A percentile compares a stretch with the other conserved stretches of the same genome.
Conservation (phyloP, 2,113 vertebrate species). For the Takifugu flavidus region DNA sequence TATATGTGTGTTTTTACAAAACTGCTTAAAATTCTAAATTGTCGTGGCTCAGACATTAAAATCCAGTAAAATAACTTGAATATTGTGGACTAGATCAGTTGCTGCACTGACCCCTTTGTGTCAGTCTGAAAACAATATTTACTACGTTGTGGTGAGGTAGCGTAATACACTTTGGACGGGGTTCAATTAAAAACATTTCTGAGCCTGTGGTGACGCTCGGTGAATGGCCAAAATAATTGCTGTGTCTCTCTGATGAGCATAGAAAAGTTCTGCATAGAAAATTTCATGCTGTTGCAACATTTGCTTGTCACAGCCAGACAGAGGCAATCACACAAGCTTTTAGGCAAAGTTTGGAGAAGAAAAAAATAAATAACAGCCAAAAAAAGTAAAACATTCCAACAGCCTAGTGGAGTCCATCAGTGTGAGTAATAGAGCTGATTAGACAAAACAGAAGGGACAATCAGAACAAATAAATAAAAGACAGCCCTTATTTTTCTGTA, state of each 20-base stretch:
- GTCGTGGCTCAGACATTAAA: too few species aligned
- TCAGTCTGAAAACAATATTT: too few species aligned
- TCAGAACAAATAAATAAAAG: conserved; percentile 53
- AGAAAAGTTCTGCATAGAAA: conserved; percentile 10
- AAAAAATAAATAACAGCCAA: background rate
- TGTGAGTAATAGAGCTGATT: conserved; percentile 27
- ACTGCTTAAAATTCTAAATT: too few species aligned
- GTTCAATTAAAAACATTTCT: conserved; percentile 14
- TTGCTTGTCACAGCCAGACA: conserved; percentile 1
- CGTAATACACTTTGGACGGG: background rate
- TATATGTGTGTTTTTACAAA: too few species aligned
- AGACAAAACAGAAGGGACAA: conserved; percentile 35
- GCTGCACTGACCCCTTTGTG: too few species aligned
- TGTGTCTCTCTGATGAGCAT: background rate
- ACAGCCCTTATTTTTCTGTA: conserved; percentile 41
- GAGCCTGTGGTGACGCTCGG: conserved; percentile 1
- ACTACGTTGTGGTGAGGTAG: too few species aligned
- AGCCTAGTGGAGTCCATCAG: conserved; percentile 18
- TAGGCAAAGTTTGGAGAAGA: background rate
- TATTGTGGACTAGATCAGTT: too few species aligned
- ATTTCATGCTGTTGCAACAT: conserved; percentile 16
- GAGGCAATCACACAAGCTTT: conserved; percentile 19
- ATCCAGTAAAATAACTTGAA: too few species aligned
- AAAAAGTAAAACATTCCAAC: conserved; percentile 5
- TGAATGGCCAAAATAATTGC: conserved; percentile 12